Conservation (phyloP, 2,888 invertebrate species). For the Drosophila colorata region DNA sequence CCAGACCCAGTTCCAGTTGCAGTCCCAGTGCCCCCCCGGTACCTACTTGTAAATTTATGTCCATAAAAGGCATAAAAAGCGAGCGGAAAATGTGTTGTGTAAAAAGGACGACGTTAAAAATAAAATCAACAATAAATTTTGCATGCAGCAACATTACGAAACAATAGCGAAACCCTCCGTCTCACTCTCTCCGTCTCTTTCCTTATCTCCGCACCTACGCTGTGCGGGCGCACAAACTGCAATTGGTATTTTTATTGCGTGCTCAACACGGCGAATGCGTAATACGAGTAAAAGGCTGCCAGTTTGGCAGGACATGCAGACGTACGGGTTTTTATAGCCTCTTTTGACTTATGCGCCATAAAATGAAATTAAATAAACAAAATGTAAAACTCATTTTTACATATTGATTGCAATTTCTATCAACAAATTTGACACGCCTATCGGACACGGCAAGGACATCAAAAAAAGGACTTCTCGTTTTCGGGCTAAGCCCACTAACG, state of each 20-base stretch:
- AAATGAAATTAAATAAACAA: conserved; percentile 79
- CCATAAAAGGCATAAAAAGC: conserved; percentile 79
- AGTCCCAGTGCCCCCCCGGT: conserved; percentile 23
- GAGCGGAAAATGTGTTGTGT: conserved; percentile 78
- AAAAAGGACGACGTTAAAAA: conserved; percentile 79
- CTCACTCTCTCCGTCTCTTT: not conserved
- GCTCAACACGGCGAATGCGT: conserved; percentile 80
- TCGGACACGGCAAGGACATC: conserved; percentile 34
- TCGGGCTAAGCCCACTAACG: not conserved
- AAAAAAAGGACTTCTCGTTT: conserved; percentile 17
- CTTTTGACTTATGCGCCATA: conserved; percentile 76
- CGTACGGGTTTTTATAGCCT: conserved; percentile 61
- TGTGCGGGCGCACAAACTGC: conserved; percentile 57
- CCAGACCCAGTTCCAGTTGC: conserved; percentile 18
- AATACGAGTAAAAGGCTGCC: conserved; percentile 61
- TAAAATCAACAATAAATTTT: conserved; percentile 81
- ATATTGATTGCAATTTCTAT: conserved; percentile 76
- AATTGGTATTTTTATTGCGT: conserved; percentile 81
- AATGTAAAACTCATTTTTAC: conserved; percentile 66
- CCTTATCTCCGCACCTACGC: conserved; percentile 3
- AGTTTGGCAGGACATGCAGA: conserved; percentile 54
- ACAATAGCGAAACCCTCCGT: conserved; percentile 60
- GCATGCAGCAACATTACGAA: conserved; percentile 78
- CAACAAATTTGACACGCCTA: conserved; percentile 55
- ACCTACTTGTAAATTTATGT: conserved; percentile 78